These are phyloP conservation scores for Lepidurus couesii DNA, from an alignment of 1,140 invertebrate species.

Conservation along the genomic window DNA sequence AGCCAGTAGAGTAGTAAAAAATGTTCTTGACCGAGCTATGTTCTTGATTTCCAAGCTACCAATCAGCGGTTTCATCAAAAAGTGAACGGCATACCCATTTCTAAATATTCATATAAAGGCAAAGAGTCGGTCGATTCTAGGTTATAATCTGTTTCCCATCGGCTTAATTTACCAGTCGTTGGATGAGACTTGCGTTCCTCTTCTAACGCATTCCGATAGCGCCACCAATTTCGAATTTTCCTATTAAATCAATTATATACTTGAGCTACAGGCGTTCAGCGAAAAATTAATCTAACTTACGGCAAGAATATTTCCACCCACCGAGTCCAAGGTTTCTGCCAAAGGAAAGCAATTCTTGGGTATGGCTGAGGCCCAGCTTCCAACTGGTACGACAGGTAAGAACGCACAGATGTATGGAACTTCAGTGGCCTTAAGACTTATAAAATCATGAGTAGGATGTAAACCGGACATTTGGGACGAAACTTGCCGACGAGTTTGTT, in stretches of 20 bases:
- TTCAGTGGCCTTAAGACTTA: too few relatives aligned
- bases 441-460: too few relatives aligned
- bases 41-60: not conserved
- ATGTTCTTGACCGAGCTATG: not conserved
- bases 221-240: constrained; percentile 70
- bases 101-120: constrained; percentile 86
- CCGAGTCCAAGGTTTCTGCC: not conserved
- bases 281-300: constrained; percentile 50
- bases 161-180: constrained; percentile 43
- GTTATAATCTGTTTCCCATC: constrained; percentile 91
- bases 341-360: not conserved
- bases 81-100: constrained; percentile 71
- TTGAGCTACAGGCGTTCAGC: not conserved
- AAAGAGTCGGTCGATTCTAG: constrained; percentile 76
- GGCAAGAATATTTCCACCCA: constrained; percentile 62
- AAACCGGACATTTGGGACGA: not conserved
- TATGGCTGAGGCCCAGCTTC: too few relatives aligned
- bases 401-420: too few relatives aligned
- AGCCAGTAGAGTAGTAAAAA: not conserved
- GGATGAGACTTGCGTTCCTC: constrained; percentile 34
- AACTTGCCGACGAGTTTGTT: not conserved
- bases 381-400: too few relatives aligned
- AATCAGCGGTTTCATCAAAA: not conserved
- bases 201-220: constrained; percentile 51
- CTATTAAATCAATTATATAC: constrained; percentile 19